Conservation (phyloP, 2,888 invertebrate species). For the Sericinus montela region DNA sequence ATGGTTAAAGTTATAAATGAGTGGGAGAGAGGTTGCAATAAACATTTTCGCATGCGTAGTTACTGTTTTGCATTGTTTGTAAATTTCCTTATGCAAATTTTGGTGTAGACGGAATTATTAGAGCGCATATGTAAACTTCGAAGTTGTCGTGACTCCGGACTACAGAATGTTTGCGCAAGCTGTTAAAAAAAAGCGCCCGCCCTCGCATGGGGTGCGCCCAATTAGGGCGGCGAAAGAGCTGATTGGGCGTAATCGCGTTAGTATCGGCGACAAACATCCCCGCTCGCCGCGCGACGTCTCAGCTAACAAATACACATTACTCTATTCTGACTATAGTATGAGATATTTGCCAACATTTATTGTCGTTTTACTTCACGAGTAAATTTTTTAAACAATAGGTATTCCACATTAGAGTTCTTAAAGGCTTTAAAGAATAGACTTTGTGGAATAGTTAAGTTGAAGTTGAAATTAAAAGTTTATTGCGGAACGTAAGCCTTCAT, state of each 20-base stretch:
- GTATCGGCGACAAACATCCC: slow-evolving; percentile 64
- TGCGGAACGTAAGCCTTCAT: too few species aligned
- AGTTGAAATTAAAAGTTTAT: too few species aligned
- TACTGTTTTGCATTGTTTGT: background rate
- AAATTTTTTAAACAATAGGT: too few species aligned
- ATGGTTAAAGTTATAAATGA: too few species aligned
- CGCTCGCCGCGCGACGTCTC: slow-evolving; percentile 25
- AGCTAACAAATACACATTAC: slow-evolving; percentile 27
- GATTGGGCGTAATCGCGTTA: slow-evolving; percentile 78
- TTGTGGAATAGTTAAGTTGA: too few species aligned
- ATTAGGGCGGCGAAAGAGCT: slow-evolving; percentile 74
- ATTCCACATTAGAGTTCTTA: too few species aligned
- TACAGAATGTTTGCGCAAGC: slow-evolving; percentile 58
- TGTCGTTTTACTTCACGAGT: background rate
- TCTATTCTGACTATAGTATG: background rate
- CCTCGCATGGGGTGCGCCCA: slow-evolving; percentile 68
- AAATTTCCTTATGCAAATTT: background rate
- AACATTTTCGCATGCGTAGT: background rate
- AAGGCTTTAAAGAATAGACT: too few species aligned
- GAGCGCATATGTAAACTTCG: slow-evolving; percentile 17
- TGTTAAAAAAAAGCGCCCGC: slow-evolving; percentile 74
- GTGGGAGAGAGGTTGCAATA: too few species aligned
- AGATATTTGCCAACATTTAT: background rate
- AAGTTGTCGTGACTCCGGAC: slow-evolving; percentile 21
- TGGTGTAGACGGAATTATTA: slow-evolving; percentile 13